A percentile compares a stretch with the other conserved stretches of the same genome.
Conservation (phyloP, 2,113 vertebrate genomes). For the Damaliscus lunatus region DNA sequence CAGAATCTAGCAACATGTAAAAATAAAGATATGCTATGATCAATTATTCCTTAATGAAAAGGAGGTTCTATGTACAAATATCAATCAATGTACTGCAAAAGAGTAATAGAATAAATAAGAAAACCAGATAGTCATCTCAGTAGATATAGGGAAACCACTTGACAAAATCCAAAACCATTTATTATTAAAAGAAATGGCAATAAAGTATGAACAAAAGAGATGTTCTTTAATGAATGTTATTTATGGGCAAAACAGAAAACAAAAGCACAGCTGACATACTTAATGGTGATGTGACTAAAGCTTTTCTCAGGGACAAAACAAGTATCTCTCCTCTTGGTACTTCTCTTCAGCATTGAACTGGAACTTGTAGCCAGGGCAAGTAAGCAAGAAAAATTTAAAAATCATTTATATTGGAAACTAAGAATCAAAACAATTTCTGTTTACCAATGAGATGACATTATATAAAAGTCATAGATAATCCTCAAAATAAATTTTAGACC, state of each 20-base stretch:
- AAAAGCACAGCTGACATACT: neutral
- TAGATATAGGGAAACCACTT: neutral
- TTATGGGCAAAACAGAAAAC: neutral
- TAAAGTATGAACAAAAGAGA: neutral
- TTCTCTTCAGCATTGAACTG: neutral
- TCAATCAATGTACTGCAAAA: neutral
- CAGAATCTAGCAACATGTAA: neutral
- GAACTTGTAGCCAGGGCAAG: neutral
- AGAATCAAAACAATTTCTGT: neutral
- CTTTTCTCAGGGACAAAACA: neutral
- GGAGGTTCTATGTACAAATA: neutral
- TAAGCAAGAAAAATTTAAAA: neutral
- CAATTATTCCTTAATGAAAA: neutral
- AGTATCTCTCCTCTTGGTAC: neutral
- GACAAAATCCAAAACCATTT: neutral
- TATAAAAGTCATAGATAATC: neutral
- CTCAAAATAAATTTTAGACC: neutral
- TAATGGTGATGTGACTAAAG: neutral
- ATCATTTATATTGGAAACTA: neutral
- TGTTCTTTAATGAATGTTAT: neutral
- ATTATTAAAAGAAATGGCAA: neutral
- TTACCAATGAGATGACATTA: neutral
- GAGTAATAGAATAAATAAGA: neutral
- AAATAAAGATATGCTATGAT: neutral
- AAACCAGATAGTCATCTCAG: neutral